Base-by-base conservation (phyloP, 2,888 invertebrate genomes). In the Glaucopsyche alexis region DNA sequence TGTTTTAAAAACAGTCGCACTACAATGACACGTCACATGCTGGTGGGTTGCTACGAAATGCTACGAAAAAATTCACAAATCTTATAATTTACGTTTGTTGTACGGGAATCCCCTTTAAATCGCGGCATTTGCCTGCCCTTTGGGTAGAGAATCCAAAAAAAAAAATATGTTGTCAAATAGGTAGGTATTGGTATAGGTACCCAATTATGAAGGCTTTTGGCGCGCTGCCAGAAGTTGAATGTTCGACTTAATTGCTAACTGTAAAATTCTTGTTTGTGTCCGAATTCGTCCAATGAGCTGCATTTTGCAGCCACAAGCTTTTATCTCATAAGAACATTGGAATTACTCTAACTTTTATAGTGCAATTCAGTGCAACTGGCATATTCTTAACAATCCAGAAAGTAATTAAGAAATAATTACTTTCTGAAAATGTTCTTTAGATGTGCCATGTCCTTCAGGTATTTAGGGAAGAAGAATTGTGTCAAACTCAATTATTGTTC, bases 251-350 rank as follows among this genome's bases (percentile, higher is more conserved):
- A 76, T 76, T 76, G 50, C 74, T 49, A 66, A 72, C 71, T 73
- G 71, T 74, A 74, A 66, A 66, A 66, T n/a, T 64, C 60, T 74
- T 76, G 76, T 77, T 77, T 74, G 74, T 75, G 55, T 74, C 83
- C 81, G 78, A 84, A 86, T 84, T 80, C 80, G 79, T 78, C 81
- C 78, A 76, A 78, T 81, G 82, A 74, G 75, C 72, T 76, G 79
- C 77, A 81, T 83, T 83, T 81, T 81, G 60, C 60, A 13, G 38
- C 60, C 60, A 38, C 60, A 29, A 60, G 13, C 60, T 60, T 60
- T 60, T 60, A 60, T 60, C 60, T 60, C 29, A 19, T 11, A 60
- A 29, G 60, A 60, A 60, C 29, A 29, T 29, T 60, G 60, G 14
- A 60, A 60, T 60, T 14, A 60, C 13, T 60, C 29, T 9, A 38